phyloP scores from a whole-genome alignment of 2,888 invertebrate genomes.

The Metellina segmentata region DNA sequence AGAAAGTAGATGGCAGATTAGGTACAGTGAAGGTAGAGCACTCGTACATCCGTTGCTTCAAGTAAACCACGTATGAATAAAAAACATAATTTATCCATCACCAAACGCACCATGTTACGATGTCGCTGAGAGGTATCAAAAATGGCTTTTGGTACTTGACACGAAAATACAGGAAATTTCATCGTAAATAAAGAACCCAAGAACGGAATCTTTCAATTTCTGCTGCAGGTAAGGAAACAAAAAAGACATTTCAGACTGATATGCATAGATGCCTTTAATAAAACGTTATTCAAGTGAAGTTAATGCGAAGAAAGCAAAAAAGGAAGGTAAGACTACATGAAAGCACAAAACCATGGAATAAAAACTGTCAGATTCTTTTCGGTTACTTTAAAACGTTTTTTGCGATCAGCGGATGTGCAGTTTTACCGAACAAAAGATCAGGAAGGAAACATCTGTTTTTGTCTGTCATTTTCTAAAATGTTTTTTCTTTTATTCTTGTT shows the following conservation, averaged over 20 bases:
- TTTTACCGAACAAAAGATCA: conserved; percentile 32
- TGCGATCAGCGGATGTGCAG: conserved; percentile 11
- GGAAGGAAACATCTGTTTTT: conserved; percentile 47
- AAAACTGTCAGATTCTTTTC: conserved; percentile 22
- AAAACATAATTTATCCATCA: no score
- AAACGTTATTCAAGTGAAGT: conserved; percentile 1
- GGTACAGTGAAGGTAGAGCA: no score
- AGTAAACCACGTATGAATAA: no score
- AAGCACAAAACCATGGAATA: conserved; percentile 10
- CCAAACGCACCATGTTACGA: not conserved
- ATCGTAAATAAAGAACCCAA: not conserved
- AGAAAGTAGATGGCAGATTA: no score
- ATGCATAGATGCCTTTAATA: not conserved
- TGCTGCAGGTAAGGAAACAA: not conserved
- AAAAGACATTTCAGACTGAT: not conserved
- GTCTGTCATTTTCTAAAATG: conserved; percentile 12
- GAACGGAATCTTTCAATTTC: not conserved
- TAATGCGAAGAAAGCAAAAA: not conserved
- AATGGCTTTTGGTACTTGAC: not conserved
- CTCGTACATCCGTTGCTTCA: no score
- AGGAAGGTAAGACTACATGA: not conserved
- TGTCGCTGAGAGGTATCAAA: not conserved
- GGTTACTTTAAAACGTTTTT: conserved; percentile 1
- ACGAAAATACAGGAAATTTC: not conserved
- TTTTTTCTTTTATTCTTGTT: not conserved